A percentile compares a stretch with the other conserved stretches of the same genome.
Conservation (phyloP, 1,140 invertebrate genomes). For the Aphelinus certus region DNA sequence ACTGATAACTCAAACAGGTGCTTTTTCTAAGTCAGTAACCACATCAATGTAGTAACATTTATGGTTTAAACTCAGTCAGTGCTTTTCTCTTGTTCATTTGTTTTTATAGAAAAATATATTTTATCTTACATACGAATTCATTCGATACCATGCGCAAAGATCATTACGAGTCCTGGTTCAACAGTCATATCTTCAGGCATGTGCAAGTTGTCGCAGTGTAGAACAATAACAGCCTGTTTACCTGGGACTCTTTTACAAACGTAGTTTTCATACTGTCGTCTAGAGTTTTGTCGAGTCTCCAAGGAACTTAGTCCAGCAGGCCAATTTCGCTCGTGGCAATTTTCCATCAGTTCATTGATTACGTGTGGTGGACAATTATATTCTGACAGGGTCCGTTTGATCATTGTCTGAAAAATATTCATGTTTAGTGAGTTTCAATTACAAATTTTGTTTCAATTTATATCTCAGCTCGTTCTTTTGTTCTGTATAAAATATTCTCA, state of each 20-base stretch:
- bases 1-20: conserved; percentile 3
- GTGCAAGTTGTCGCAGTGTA: conserved; percentile 93
- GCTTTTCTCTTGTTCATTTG: conserved; percentile 23
- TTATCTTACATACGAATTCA: conserved; percentile 60
- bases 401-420: conserved; percentile 76
- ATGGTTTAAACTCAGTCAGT: conserved; percentile 24
- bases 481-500: no score
- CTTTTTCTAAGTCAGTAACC: conserved; percentile 24
- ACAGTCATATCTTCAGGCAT: conserved; percentile 96
- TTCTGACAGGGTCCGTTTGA: conserved; percentile 90
- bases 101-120: conserved; percentile 37
- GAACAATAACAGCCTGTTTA: conserved; percentile 93
- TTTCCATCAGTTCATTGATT: conserved; percentile 94
- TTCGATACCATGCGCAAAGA: conserved; percentile 97
- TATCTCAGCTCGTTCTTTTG: no score
- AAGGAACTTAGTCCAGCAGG: conserved; percentile 90
- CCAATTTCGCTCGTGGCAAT: conserved; percentile 95
- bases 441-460: no score
- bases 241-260: conserved; percentile 93
- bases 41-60: conserved; percentile 23
- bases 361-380: conserved; percentile 92
- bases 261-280: conserved; percentile 92
- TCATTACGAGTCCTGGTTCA: conserved; percentile 97
- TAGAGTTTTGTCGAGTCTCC: conserved; percentile 92
- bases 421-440: neutral